Evolutionary conservation across 2,797 vertebrate species (phyloP), one percentile per base, ranked within the genome.

Genomic region (Nyctalus aviator): DNA sequence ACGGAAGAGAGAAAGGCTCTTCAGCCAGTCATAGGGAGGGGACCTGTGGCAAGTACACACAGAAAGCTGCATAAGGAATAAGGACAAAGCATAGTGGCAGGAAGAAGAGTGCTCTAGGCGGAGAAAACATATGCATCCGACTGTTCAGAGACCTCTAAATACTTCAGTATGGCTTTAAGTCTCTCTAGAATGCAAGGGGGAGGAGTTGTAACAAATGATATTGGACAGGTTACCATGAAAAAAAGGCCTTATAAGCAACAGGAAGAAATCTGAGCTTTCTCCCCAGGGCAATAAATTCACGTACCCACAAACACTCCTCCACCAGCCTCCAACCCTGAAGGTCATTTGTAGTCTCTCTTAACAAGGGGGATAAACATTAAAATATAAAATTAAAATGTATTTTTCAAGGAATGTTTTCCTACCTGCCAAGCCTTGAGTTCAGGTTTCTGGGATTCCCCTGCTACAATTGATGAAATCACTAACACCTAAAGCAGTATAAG

Each of bases 401-500:
- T 96, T 97, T 96, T 94, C 87, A 97, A 97, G 95, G 95, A 96
- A 90, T 95, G 95, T 94, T 92, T 94, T 97, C 92, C 95, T 96
- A 96, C 46, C 82, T 96, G 90, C 69, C 94, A 84, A 96, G 90
- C 76, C 96, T 94, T 96, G 90, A 97, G 95, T 94, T 97, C 93
- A 95, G 91, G 88, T 97, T 97, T 97, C 95, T 97, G 93, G 94
- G 97, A 93, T 97, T 93, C 96, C 95, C 95, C 95, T 97, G 96
- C 72, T 97, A 96, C 95, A 97, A 95, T 2, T 95, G 95, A 96
- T 96, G 96, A 97, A 97, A 98, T 72, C 97, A 97, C 96, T 97
- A 98, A 97, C 92, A 97, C 17, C 11, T 53, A 77, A 96, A 97
- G 90, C 91, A 97, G 90, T 21, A 78, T 96, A 97, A 97, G 96